Conservation (phyloP, 2,113 vertebrate genomes). For the Pagrus major region DNA sequence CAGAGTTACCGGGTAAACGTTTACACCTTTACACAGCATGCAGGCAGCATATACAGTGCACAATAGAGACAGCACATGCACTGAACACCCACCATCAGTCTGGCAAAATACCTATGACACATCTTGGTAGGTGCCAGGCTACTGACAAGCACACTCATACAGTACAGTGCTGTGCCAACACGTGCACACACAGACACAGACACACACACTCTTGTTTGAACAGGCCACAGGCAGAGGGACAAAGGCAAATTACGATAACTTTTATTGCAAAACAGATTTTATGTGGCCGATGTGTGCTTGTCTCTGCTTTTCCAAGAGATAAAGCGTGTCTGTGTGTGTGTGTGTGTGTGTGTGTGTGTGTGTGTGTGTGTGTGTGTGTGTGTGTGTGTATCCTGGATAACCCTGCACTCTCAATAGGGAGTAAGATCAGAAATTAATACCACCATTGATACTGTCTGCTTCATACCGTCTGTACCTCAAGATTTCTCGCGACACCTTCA, state of each 20-base stretch:
- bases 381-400: not conserved
- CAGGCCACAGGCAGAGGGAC: constrained; percentile 33
- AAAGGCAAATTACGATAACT: constrained; percentile 26
- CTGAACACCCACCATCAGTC: constrained; percentile 45
- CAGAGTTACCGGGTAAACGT: no score
- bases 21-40: not conserved
- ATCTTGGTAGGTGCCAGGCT: constrained; percentile 36
- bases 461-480: not conserved
- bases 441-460: not conserved
- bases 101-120: constrained; percentile 53
- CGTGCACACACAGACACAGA: not conserved
- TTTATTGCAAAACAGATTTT: constrained; percentile 54
- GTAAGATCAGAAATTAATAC: not conserved
- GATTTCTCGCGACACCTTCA: not conserved
- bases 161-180: constrained; percentile 23
- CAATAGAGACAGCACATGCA: constrained; percentile 34
- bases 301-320: constrained; percentile 45
- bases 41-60: not conserved
- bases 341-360: not conserved
- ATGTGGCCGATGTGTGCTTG: constrained; percentile 9
- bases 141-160: constrained; percentile 47
- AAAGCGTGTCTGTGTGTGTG: constrained; percentile 9
- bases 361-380: constrained; percentile 22
- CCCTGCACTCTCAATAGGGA: not conserved
- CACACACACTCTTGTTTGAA: constrained; percentile 52